Percentiles rank a stretch among this genome's conserved stretches.
Conservation (phyloP, 2,113 vertebrate species). For the Rhombomys opimus region DNA sequence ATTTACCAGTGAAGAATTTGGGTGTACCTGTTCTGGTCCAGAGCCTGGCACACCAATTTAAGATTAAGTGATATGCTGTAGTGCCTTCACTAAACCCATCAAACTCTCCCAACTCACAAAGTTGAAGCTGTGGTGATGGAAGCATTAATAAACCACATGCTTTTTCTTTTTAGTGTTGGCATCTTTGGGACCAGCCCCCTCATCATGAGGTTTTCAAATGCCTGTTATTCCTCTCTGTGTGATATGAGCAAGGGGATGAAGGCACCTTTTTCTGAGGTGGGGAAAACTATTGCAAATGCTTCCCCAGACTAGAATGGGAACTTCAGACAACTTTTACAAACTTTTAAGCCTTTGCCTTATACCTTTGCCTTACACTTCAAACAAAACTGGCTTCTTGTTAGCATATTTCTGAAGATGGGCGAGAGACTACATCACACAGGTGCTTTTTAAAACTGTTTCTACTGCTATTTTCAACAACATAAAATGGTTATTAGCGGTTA, state of each 20-base stretch:
- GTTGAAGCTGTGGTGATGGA: neutral
- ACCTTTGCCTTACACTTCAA: constrained; percentile 41
- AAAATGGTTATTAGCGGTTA: neutral
- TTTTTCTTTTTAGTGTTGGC: neutral
- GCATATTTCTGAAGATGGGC: neutral
- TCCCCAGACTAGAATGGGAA: neutral
- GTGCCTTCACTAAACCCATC: neutral
- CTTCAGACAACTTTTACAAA: neutral
- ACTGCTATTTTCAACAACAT: neutral
- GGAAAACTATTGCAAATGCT: neutral
- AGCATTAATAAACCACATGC: neutral
- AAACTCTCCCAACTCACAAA: neutral
- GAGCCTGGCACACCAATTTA: neutral
- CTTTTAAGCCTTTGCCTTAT: neutral
- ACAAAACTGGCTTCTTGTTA: constrained; percentile 7
- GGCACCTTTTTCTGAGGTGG: neutral
- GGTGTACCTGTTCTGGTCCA: neutral
- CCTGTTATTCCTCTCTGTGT: neutral
- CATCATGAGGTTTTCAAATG: neutral
- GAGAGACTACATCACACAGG: neutral
- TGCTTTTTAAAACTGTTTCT: neutral
- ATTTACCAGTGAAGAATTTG: neutral
- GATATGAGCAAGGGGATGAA: neutral
- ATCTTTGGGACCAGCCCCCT: neutral
- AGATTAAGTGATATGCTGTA: neutral